phyloP scores from a whole-genome alignment of 2,888 invertebrate species.

The Steinernema hermaphroditum region DNA sequence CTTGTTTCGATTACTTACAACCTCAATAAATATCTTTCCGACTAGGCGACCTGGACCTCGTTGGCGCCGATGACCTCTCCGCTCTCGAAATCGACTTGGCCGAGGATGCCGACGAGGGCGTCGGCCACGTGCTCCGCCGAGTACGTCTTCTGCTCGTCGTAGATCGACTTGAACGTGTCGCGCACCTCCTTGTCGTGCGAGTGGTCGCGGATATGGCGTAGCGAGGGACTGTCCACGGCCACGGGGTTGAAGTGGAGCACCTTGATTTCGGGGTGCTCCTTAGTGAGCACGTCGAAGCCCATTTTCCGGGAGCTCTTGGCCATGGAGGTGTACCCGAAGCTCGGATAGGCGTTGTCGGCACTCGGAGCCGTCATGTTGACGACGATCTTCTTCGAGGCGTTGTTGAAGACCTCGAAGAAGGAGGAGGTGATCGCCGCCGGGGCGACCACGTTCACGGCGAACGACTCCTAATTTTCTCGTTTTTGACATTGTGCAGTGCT shows the following conservation, averaged over 20 bases:
- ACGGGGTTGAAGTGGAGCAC: constrained; percentile 35
- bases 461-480: constrained; percentile 32
- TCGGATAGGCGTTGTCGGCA: constrained; percentile 22
- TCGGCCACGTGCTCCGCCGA: constrained; percentile 11
- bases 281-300: constrained; percentile 21
- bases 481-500: no score
- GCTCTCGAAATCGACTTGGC: constrained; percentile 23
- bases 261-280: constrained; percentile 28
- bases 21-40: not conserved
- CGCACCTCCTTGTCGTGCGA: constrained; percentile 27
- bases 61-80: constrained; percentile 26
- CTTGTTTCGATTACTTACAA: constrained; percentile 15
- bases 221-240: constrained; percentile 29
- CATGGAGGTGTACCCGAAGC: constrained; percentile 32
- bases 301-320: constrained; percentile 31
- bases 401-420: constrained; percentile 29
- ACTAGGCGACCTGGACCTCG: constrained; percentile 16
- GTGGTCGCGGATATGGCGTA: constrained; percentile 28
- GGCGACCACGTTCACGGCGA: constrained; percentile 32
- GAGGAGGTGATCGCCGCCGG: constrained; percentile 24
- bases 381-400: constrained; percentile 3
- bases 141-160: constrained; percentile 28
- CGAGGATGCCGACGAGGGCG: constrained; percentile 23
- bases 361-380: constrained; percentile 34
- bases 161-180: constrained; percentile 23